Conservation (phyloP, 1,140 invertebrate genomes). For the Hylaeus volcanicus region DNA sequence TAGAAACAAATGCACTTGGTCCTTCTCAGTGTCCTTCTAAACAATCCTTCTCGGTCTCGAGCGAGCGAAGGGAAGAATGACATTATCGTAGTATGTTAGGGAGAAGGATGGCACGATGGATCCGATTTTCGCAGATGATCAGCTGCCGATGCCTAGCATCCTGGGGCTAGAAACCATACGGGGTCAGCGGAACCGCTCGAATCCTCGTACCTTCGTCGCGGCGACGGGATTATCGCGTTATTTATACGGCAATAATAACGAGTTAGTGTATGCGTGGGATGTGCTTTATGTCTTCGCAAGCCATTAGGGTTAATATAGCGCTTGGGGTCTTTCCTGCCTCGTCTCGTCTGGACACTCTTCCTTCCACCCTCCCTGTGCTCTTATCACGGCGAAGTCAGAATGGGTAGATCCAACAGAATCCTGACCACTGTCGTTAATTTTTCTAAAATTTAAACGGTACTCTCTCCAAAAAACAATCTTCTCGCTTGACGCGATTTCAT, state of each 20-base stretch:
- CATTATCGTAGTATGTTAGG: too few species aligned
- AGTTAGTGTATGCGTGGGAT: conserved; percentile 79
- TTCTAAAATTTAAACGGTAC: too few species aligned
- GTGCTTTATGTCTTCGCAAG: conserved; percentile 79
- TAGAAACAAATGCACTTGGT: too few species aligned
- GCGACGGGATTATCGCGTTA: conserved; percentile 79
- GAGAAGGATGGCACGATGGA: too few species aligned
- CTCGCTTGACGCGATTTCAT: too few species aligned
- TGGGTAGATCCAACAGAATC: too few species aligned
- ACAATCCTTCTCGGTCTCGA: too few species aligned
- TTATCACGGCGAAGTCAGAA: too few species aligned
- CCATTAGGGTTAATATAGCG: conserved; percentile 80
- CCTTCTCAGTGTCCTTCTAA: too few species aligned
- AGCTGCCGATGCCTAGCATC: background rate
- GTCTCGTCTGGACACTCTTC: conserved; percentile 24
- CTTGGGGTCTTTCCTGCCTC: conserved; percentile 49
- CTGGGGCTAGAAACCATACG: background rate
- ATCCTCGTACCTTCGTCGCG: conserved; percentile 71
- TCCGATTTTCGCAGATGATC: background rate
- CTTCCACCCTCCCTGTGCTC: background rate
- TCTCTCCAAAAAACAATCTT: too few species aligned
- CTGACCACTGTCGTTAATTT: too few species aligned
- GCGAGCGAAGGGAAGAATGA: too few species aligned
- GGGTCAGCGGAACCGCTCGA: conserved; percentile 31
- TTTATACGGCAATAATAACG: conserved; percentile 81